Percentiles rank a stretch among this genome's conserved stretches.
Conservation (phyloP, 2,888 invertebrate species). For the Mythimna albipuncta region DNA sequence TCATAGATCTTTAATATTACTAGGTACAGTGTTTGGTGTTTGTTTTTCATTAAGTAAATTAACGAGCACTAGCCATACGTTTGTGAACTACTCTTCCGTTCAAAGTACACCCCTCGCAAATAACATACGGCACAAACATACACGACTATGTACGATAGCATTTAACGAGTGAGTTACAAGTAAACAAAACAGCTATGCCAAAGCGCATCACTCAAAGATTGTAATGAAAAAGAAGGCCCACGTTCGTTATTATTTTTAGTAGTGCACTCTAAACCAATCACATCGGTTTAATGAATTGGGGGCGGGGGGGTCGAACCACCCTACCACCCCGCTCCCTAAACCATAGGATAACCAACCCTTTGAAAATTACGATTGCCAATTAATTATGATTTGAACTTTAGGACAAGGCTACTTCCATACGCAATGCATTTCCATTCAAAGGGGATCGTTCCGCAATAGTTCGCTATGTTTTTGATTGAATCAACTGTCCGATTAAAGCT, state of each 20-base stretch:
- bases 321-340: neutral
- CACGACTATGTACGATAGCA: neutral
- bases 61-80: neutral
- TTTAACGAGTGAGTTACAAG: neutral
- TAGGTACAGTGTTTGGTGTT: too few relatives aligned
- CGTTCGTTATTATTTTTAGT: conserved; percentile 5
- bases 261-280: neutral
- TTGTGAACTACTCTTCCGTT: neutral
- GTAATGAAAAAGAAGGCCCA: neutral
- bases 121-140: neutral
- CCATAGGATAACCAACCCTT: neutral
- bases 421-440: neutral
- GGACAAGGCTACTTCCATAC: neutral
- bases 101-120: neutral
- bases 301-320: neutral
- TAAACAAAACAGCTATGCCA: neutral
- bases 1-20: too few relatives aligned
- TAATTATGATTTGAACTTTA: too few relatives aligned
- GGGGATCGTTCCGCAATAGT: neutral
- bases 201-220: neutral
- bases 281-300: neutral
- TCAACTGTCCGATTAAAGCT: too few relatives aligned
- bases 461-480: too few relatives aligned
- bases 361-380: neutral
- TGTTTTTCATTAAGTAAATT: neutral